Conservation (phyloP, 2,113 vertebrate species). For the Maccullochella peelii region DNA sequence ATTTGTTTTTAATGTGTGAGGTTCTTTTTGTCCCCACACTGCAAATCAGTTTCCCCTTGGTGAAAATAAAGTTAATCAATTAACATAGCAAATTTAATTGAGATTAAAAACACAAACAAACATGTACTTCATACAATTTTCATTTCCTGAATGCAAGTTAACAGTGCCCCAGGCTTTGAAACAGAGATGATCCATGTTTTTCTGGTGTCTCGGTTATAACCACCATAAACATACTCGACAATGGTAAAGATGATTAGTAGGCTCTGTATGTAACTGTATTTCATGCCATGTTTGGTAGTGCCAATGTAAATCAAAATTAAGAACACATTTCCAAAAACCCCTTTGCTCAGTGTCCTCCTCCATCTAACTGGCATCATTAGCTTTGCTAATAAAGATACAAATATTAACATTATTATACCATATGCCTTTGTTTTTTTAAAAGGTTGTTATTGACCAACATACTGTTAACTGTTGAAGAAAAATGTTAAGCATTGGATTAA, state of each 20-base stretch:
- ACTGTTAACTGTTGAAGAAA: background rate
- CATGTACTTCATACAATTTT: background rate
- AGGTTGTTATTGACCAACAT: background rate
- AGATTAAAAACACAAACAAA: background rate
- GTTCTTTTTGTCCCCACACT: background rate
- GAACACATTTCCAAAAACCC: no score
- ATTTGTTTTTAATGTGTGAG: background rate
- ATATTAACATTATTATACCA: background rate
- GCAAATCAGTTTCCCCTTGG: background rate
- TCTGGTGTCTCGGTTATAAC: no score
- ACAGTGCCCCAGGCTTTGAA: no score
- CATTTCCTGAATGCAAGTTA: background rate
- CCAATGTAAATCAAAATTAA: no score
- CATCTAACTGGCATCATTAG: background rate
- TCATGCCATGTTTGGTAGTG: no score
- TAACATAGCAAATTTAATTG: background rate
- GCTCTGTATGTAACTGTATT: no score
- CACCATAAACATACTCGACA: background rate
- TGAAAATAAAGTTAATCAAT: background rate
- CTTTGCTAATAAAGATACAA: background rate
- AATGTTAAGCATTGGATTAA: background rate
- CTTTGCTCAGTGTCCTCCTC: background rate
- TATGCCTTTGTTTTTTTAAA: background rate
- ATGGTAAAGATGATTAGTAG: no score
- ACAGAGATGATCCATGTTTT: no score